A percentile compares a stretch with the other conserved stretches of the same genome.
phyloP scores from a whole-genome alignment of 2,888 invertebrate genomes.

The Chloromyia formosa region DNA sequence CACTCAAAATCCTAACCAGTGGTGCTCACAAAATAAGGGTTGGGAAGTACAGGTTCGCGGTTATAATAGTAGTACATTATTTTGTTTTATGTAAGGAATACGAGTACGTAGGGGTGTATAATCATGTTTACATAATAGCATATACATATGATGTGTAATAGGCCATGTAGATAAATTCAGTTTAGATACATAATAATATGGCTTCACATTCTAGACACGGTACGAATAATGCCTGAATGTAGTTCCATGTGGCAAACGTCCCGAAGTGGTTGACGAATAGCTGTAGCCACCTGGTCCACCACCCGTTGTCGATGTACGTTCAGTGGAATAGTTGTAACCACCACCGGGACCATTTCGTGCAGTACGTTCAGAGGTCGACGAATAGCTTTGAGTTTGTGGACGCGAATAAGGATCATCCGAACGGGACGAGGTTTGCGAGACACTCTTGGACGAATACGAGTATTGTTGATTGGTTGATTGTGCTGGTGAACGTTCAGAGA shows the following conservation, averaged over 20 bases:
- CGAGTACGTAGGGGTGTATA: background rate
- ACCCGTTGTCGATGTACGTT: slow-evolving; percentile 76
- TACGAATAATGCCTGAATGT: slow-evolving; percentile 87
- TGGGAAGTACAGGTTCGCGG: no score
- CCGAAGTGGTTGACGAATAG: slow-evolving; percentile 80
- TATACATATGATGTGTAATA: no score
- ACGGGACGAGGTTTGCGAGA: slow-evolving; percentile 65
- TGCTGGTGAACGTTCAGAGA: slow-evolving; percentile 76
- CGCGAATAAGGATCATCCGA: slow-evolving; percentile 66
- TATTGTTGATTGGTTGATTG: slow-evolving; percentile 82
- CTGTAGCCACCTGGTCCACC: slow-evolving; percentile 85
- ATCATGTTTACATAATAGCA: no score
- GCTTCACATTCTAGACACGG: slow-evolving; percentile 72
- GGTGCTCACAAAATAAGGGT: slow-evolving; percentile 5
- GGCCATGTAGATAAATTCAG: no score
- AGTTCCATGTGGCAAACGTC: slow-evolving; percentile 84
- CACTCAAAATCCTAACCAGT: slow-evolving; percentile 13
- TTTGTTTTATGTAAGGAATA: background rate
- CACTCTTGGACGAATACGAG: slow-evolving; percentile 72
- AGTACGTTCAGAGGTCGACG: slow-evolving; percentile 75
- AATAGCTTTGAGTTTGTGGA: slow-evolving; percentile 74
- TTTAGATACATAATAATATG: no score
- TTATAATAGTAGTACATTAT: no score
- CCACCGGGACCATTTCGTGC: slow-evolving; percentile 76
- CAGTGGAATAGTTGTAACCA: slow-evolving; percentile 76